Base-by-base conservation (phyloP, 2,888 invertebrate species). In the Lycocerus yunnanus region DNA sequence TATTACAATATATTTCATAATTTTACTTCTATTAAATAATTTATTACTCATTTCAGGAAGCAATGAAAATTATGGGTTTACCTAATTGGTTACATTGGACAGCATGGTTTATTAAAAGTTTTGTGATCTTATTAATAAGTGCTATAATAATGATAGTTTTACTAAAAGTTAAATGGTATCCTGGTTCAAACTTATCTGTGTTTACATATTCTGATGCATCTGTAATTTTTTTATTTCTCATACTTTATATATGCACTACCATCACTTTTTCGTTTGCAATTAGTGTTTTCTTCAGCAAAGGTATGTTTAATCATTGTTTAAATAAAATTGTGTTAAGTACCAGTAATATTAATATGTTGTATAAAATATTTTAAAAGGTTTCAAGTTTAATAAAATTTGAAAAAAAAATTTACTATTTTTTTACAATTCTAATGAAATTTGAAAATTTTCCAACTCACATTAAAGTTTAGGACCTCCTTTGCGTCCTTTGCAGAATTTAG, bases 31-130 rank as follows among this genome's bases (percentile, higher is more conserved):
- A n/a, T n/a, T n/a, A n/a, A n/a, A n/a, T 24, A 20, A 84, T 79
- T 80, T 85, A 4, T 66, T 63, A 16, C 15, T 63, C 69, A 43
- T 81, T 80, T 72, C 86, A 95, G 93, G 96, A 96, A 89, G 93
- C 94, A 0, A 95, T 96, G 95, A 95, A 95, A 88, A 94, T 96
- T 84, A 96, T 96, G 96, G 96, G 96, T 0, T 86, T 96, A 5
- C 90, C 91, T 8, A 93, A 92, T 79, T 95, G 94, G 93, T 85
- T 95, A 68, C 95, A 96, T 83, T 96, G 96, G 95, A 86, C 89
- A 0, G 95, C 95, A 1, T 95, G 96, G 95, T 95, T 95, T 86
- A 87, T 91, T 66, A 94, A 94, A 84, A 92, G 92, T 76, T 91
- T 94, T 79, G 79, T 92, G 9, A 92, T 92, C 84, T 87, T 94